These are phyloP conservation scores for Crocallis elinguaria DNA, from an alignment of 2,888 invertebrate genomes.

Conservation along the genomic window DNA sequence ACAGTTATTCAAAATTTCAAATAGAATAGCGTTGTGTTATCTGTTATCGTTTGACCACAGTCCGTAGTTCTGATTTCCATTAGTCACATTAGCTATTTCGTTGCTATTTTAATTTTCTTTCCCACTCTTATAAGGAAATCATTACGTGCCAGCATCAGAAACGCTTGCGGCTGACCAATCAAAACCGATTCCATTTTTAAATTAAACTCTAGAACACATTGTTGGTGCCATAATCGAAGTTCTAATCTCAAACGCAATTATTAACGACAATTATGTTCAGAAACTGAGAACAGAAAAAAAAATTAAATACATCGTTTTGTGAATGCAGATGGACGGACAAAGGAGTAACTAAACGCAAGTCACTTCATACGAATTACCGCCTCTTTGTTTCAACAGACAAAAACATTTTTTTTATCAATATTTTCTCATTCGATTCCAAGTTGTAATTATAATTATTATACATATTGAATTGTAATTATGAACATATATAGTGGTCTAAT, in stretches of 20 bases:
- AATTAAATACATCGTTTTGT: slow-evolving; percentile 68
- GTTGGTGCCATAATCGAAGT: slow-evolving; percentile 54
- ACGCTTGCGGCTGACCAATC: slow-evolving; percentile 42
- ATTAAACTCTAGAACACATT: slow-evolving; percentile 50
- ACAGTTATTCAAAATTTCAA: not conserved
- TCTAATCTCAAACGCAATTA: slow-evolving; percentile 65
- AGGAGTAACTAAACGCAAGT: slow-evolving; percentile 74
- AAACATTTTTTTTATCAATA: slow-evolving; percentile 75
- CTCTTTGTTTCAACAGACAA: slow-evolving; percentile 79
- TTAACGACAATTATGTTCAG: slow-evolving; percentile 74
- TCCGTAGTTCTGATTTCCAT: too few species aligned
- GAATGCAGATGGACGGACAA: slow-evolving; percentile 72
- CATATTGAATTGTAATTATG: slow-evolving; percentile 61
- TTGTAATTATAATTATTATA: slow-evolving; percentile 56
- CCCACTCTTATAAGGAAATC: slow-evolving; percentile 50
- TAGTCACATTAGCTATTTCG: too few species aligned
- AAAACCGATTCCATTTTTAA: slow-evolving; percentile 41
- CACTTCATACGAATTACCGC: slow-evolving; percentile 81
- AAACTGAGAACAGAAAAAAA: slow-evolving; percentile 53
- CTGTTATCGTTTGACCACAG: too few species aligned
- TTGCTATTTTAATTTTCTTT: slow-evolving; percentile 37
- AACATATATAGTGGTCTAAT: slow-evolving; percentile 68
- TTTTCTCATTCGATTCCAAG: slow-evolving; percentile 61
- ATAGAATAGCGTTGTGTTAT: too few species aligned
- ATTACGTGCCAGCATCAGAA: slow-evolving; percentile 49